These are phyloP conservation scores for Alexandromys fortis DNA, from an alignment of 2,113 vertebrate genomes.

Conservation along the genomic window DNA sequence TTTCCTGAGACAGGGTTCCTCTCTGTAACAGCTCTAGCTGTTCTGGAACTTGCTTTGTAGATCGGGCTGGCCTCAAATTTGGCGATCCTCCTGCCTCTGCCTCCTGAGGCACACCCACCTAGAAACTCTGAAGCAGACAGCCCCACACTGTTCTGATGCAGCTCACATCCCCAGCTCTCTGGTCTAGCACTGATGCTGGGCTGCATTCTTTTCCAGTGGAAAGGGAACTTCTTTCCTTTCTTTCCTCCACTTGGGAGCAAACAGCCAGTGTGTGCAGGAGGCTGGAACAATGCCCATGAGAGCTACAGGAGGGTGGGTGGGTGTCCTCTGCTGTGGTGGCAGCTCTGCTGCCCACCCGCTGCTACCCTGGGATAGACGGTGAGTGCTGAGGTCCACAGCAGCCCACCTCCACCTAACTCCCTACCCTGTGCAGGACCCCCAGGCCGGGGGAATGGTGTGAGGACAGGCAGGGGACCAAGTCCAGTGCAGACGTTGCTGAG, in stretches of 20 bases:
- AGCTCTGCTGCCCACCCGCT: not conserved
- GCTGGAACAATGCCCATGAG: not conserved
- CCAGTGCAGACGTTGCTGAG: slow-evolving; percentile 95
- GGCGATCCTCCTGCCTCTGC: not conserved
- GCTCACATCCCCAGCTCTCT: not conserved
- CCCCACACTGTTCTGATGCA: not conserved
- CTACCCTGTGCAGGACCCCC: slow-evolving; percentile 96
- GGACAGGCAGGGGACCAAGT: slow-evolving; percentile 94
- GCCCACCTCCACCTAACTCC: not conserved
- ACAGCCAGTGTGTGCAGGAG: not conserved
- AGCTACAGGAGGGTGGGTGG: not conserved
- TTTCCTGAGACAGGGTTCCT: not conserved
- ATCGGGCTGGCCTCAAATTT: not conserved
- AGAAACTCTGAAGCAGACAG: not conserved
- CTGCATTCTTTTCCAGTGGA: slow-evolving; percentile 29
- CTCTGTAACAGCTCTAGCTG: not conserved
- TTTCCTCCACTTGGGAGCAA: not conserved
- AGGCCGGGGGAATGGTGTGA: slow-evolving; percentile 94
- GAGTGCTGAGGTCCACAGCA: not conserved
- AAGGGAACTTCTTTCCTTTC: not conserved
- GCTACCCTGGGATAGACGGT: not conserved
- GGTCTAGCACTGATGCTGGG: not conserved
- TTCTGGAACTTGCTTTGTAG: not conserved
- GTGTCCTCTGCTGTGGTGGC: not conserved
- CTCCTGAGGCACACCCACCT: not conserved